These are phyloP conservation scores for Protonibea diacanthus DNA, from an alignment of 2,797 vertebrate species.

Conservation along the genomic window DNA sequence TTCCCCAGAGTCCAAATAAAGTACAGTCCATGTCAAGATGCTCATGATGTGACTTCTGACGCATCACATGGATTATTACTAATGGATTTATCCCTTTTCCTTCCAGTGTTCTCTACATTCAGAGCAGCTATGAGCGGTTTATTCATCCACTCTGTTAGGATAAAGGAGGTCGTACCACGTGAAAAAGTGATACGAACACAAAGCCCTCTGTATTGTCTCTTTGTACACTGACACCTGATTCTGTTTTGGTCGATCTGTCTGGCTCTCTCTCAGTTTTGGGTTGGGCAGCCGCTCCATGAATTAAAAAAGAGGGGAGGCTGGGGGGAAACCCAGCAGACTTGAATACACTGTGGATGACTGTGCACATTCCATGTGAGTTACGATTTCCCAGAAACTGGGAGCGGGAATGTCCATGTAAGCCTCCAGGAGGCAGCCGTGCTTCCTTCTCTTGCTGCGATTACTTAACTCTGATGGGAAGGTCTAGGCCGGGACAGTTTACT, in stretches of 20 bases:
- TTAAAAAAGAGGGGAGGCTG: background rate
- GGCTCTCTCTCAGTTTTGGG: background rate
- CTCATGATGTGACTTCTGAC: background rate
- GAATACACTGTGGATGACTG: conserved; percentile 31
- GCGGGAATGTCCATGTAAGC: conserved; percentile 16
- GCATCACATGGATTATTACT: background rate
- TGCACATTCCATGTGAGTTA: conserved; percentile 47
- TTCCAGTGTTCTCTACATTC: background rate
- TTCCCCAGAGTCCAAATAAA: background rate
- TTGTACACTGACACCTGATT: background rate
- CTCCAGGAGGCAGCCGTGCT: conserved; percentile 7
- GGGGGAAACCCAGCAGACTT: background rate
- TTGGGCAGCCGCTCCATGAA: background rate
- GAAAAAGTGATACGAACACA: background rate
- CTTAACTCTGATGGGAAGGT: background rate
- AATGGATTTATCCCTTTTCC: background rate
- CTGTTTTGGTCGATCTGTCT: background rate
- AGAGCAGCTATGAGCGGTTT: background rate
- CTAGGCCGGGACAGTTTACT: background rate
- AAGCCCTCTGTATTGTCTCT: background rate
- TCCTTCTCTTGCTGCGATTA: background rate
- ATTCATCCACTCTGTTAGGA: background rate
- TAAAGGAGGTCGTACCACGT: background rate
- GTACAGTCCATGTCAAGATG: background rate
- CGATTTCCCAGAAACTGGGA: conserved; percentile 47